Percentiles rank a stretch among this genome's conserved stretches.
These are phyloP conservation scores for Equus przewalskii DNA, from an alignment of 2,113 vertebrate genomes.

Conservation along the genomic window DNA sequence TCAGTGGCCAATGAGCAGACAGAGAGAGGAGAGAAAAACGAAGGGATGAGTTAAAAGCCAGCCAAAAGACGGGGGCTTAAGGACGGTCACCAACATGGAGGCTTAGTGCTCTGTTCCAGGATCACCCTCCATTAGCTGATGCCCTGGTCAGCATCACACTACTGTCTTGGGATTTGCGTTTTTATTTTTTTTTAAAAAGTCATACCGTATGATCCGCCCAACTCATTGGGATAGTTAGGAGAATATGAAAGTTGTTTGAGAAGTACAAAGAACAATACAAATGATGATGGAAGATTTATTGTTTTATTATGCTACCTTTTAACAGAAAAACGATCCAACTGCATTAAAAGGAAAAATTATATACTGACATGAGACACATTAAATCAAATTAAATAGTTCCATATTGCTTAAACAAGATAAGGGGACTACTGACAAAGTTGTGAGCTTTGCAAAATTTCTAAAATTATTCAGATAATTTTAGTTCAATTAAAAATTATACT, in stretches of 20 bases:
- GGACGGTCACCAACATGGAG: neutral
- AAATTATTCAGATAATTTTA: slow-evolving; percentile 17
- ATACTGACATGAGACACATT: neutral
- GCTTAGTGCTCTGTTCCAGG: neutral
- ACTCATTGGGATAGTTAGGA: neutral
- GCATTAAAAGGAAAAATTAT: neutral
- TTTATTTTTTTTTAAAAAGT: neutral
- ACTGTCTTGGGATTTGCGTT: neutral
- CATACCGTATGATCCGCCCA: neutral
- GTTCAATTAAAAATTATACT: neutral
- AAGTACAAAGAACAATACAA: neutral
- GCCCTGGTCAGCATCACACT: neutral
- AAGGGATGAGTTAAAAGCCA: neutral
- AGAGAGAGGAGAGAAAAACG: neutral
- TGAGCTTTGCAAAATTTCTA: neutral
- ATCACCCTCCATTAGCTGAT: neutral
- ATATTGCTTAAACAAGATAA: neutral
- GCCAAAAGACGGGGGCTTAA: neutral
- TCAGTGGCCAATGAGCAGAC: neutral
- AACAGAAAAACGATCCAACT: slow-evolving; percentile 23
- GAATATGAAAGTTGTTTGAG: neutral
- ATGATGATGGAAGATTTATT: neutral
- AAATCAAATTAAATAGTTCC: neutral
- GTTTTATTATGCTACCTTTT: neutral
- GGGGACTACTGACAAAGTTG: neutral